Evolutionary conservation across 2,113 vertebrate species (phyloP).

Genomic region (Corydoras sp.): DNA sequence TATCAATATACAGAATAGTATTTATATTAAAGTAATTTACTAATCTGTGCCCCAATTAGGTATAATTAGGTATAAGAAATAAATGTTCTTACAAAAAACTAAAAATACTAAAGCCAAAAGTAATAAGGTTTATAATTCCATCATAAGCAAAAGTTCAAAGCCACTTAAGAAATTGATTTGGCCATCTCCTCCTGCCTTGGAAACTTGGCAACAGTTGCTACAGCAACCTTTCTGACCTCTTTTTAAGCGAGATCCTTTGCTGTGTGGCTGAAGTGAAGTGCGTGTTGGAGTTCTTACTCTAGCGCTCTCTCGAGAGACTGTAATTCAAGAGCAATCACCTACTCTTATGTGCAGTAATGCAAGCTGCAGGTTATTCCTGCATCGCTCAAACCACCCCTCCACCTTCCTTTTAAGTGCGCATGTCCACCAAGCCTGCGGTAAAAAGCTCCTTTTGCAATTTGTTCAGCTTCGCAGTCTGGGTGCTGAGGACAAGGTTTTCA

Average conservation of each 20-base stretch:
- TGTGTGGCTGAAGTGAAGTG: constrained; percentile 8
- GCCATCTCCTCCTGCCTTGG: constrained; percentile 7
- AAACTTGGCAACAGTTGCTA: constrained; percentile 45
- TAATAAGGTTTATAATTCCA: constrained; percentile 1
- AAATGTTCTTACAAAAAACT: too few species aligned
- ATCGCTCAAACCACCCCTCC: neutral
- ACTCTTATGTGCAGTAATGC: constrained; percentile 16
- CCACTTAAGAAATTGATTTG: constrained; percentile 35
- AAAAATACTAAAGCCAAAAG: neutral
- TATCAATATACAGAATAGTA: too few species aligned
- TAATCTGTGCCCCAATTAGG: too few species aligned
- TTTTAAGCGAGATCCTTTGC: constrained; percentile 20
- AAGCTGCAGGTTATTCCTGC: constrained; percentile 5
- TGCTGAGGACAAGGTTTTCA: constrained; percentile 25
- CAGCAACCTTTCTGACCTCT: constrained; percentile 35
- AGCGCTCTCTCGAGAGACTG: constrained; percentile 9
- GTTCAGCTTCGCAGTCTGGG: constrained; percentile 20
- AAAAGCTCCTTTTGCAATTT: constrained; percentile 12
- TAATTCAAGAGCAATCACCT: constrained; percentile 27
- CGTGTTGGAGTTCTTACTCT: constrained; percentile 8
- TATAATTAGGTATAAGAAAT: too few species aligned
- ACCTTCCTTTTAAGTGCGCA: constrained; percentile 7
- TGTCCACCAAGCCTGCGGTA: constrained; percentile 7
- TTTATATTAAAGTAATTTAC: too few species aligned
- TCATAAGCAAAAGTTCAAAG: constrained; percentile 16